Evolutionary conservation across 1,140 invertebrate species (phyloP).

Genomic region (Apis cerana): DNA sequence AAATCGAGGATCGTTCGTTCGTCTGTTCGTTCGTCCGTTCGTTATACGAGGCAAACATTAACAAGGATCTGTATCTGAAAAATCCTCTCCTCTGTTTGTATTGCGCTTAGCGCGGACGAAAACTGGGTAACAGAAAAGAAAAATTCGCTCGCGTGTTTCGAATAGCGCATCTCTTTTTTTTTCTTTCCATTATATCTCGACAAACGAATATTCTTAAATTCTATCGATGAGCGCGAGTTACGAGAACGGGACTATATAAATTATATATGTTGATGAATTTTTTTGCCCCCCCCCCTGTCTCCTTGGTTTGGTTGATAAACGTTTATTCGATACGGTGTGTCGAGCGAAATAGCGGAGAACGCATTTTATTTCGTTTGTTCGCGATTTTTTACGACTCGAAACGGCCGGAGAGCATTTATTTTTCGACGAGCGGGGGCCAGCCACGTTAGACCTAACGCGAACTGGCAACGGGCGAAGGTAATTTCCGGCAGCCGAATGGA

Average conservation of each 20-base stretch:
- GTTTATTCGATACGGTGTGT: too few relatives aligned
- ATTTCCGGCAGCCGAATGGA: conserved; percentile 58
- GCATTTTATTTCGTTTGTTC: neutral
- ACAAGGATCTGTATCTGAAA: neutral
- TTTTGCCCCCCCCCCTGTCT: too few relatives aligned
- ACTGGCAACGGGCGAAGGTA: conserved; percentile 51
- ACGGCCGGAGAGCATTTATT: conserved; percentile 1
- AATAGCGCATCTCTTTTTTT: too few relatives aligned
- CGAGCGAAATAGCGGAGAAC: neutral
- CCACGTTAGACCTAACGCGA: conserved; percentile 49
- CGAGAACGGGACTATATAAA: neutral
- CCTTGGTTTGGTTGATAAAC: neutral
- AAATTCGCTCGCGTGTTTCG: neutral
- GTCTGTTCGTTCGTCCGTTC: conserved; percentile 2
- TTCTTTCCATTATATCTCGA: neutral
- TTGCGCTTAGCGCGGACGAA: neutral
- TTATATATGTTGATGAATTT: neutral
- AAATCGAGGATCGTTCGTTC: conserved; percentile 1
- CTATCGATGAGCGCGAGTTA: too few relatives aligned
- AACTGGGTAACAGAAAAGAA: neutral
- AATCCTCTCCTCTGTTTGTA: neutral
- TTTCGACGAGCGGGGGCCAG: conserved; percentile 9
- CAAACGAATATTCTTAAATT: neutral
- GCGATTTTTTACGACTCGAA: conserved; percentile 1
- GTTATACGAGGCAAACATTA: neutral